Evolutionary conservation across 2,888 invertebrate species (phyloP).

Genomic region (Apantesis nais): DNA sequence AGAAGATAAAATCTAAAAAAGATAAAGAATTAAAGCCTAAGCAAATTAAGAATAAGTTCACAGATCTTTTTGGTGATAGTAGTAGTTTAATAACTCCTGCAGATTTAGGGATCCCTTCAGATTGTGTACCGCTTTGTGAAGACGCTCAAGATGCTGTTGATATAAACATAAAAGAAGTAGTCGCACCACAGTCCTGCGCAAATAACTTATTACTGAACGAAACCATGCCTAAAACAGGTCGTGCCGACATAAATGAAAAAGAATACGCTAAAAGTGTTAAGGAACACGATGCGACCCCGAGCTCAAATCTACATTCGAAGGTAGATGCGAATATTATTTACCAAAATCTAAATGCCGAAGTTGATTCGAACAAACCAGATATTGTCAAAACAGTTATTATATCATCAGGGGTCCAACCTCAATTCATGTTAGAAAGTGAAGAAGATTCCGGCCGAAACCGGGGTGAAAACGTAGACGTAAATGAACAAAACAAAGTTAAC

Average conservation of each 20-base stretch:
- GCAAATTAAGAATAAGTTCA: constrained; percentile 61
- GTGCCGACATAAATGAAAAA: constrained; percentile 12
- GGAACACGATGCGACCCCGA: constrained; percentile 15
- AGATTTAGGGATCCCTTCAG: constrained; percentile 65
- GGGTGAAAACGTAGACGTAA: constrained; percentile 12
- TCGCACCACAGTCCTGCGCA: background rate
- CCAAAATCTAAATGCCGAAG: constrained; percentile 43
- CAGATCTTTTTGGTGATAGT: constrained; percentile 76
- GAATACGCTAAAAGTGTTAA: constrained; percentile 13
- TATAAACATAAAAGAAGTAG: constrained; percentile 37
- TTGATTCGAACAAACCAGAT: constrained; percentile 43
- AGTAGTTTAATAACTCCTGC: constrained; percentile 77
- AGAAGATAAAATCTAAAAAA: constrained; percentile 46
- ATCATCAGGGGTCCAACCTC: constrained; percentile 65
- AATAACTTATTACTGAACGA: background rate
- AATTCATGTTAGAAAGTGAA: constrained; percentile 21
- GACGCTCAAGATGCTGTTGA: constrained; percentile 71
- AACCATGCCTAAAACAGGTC: background rate
- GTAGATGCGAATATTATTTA: constrained; percentile 25
- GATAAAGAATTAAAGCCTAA: constrained; percentile 47
- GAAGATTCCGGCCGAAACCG: constrained; percentile 13
- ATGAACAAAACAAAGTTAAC: constrained; percentile 23
- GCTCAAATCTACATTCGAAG: background rate
- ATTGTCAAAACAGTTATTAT: constrained; percentile 68
- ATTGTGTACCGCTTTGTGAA: constrained; percentile 64